Evolutionary conservation across 2,797 vertebrate species (phyloP).

Genomic region (Acanthurus tractus): DNA sequence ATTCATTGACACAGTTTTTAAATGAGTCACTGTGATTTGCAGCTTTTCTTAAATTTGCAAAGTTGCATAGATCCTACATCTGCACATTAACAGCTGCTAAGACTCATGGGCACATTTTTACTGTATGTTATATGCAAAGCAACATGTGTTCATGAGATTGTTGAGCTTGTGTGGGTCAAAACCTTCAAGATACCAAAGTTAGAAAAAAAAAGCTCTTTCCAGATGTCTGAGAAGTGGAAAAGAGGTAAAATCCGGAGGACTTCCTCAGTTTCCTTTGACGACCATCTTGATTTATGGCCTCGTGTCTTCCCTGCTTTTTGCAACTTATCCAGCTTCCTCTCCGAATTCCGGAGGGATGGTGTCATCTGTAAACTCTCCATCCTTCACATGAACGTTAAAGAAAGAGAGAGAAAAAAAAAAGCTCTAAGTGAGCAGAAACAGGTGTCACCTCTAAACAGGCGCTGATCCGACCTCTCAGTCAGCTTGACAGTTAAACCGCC

Average conservation of each 20-base stretch:
- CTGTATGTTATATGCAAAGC: neutral
- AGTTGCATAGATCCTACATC: neutral
- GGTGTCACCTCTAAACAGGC: constrained; percentile 61
- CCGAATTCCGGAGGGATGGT: constrained; percentile 56
- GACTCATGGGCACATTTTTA: neutral
- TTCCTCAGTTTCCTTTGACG: constrained; percentile 63
- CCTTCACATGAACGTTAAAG: neutral
- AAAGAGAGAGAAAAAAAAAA: neutral
- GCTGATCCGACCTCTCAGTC: constrained; percentile 40
- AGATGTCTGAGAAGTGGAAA: constrained; percentile 61
- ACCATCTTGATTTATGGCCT: constrained; percentile 58
- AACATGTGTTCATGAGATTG: neutral
- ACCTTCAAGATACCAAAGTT: neutral
- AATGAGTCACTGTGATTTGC: neutral
- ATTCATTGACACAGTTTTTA: neutral
- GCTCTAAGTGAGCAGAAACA: constrained; percentile 63
- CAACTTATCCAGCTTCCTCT: constrained; percentile 57
- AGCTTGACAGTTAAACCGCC: constrained; percentile 22
- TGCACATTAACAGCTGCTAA: neutral
- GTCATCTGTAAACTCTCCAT: constrained; percentile 41
- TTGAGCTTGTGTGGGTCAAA: constrained; percentile 6
- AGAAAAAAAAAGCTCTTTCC: constrained; percentile 31
- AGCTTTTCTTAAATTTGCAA: neutral
- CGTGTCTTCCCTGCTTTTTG: constrained; percentile 26
- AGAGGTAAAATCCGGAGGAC: constrained; percentile 47